Base-by-base conservation (phyloP, 2,888 invertebrate species). In the Neuroscelio doddi region DNA sequence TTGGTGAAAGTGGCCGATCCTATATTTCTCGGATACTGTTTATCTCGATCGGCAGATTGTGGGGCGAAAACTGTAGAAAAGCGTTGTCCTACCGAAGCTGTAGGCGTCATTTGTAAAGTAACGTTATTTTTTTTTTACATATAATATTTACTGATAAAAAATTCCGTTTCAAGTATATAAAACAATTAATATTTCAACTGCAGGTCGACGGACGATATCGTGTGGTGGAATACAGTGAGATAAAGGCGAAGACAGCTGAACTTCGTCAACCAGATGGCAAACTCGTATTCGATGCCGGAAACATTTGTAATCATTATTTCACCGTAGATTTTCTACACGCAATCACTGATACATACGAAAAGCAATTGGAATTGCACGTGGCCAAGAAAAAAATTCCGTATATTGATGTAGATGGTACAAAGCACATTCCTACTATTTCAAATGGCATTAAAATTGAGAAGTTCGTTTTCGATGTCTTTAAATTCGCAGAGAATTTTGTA, bases 391-490 rank as follows among this genome's bases (percentile, higher is more conserved):
- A 99, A 86, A 98, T 99, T 69, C 93, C 97, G 0, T 92, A 89
- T 73, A 87, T 96, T 0, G 91, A 95, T 79, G 87, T 87, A 1
- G 86, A 89, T 5, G 95, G 95, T 1, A 86, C 89, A 12, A 87
- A 89, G 41, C 87, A 90, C 30, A 91, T 90, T 67, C 98, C 99
- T 0, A 88, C 89, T 0, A 89, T 90, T 64, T 92, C 96, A 0
- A 99, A 99, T 77, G 99, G 98, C 7, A 95, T 99, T 69, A 99
- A 99, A 87, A 93, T 99, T 86, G 99, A 99, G 81, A 99, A 98
- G 85, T 99, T 99, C 83, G 94, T 99, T 7, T 99, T 99, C 83
- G 99, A 99, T 85, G 97, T 98, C 0, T 99, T 99, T 80, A 93
- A 93, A 78, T 96, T 95, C 85, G 91, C 97, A 0, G 90, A 94